Evolutionary conservation across 1,140 invertebrate genomes (phyloP), one percentile per base, ranked within the genome.

Genomic region (Danaus melanippus): DNA sequence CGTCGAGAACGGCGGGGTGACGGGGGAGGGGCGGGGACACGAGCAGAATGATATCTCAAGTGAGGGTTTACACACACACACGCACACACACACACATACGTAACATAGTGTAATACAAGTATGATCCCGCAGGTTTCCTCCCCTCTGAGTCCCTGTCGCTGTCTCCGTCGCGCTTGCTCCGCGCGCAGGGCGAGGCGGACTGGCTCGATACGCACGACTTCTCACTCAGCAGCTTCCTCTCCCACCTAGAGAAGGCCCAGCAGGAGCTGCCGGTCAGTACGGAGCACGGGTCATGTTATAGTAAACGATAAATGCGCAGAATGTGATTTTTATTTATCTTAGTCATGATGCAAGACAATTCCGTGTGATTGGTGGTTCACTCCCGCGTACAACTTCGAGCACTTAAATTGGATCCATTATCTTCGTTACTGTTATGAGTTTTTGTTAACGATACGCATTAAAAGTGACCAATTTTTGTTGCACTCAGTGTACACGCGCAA

Each of bases 121-220:
- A n/a, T 52, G 46, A 12, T 15, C 44, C 1, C 45, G 5, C 54
- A 82, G 82, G 66, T 46, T 84, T 88, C 62, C 67, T 87, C 40
- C 75, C 75, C 0, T 62, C 74, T 47, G 83, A 86, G 63, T 86
- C 80, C 9, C 69, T 85, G 71, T 88, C 83, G 7, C 66, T 66
- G 40, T 94, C 93, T 58, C 93, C 93, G n/a, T 92, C 93, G 50
- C 89, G 91, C 69, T 89, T 95, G 69, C 86, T 95, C 15, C 92
- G 92, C 56, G 4, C 21, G 21, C 21, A 2, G 21, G 93, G 94
- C 64, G 89, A 90, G 45, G 91, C 92, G 58, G 91, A 92, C 45
- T 95, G 94, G 94, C 88, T 95, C 17, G 94, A 93, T 75, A 91
- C 93, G 12, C 92, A 91, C 54, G 94, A 96, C 79, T 95, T 94